Base-by-base conservation (phyloP, 37 sponge, comb jelly and placozoan species). In the Axinella damicornis region DNA sequence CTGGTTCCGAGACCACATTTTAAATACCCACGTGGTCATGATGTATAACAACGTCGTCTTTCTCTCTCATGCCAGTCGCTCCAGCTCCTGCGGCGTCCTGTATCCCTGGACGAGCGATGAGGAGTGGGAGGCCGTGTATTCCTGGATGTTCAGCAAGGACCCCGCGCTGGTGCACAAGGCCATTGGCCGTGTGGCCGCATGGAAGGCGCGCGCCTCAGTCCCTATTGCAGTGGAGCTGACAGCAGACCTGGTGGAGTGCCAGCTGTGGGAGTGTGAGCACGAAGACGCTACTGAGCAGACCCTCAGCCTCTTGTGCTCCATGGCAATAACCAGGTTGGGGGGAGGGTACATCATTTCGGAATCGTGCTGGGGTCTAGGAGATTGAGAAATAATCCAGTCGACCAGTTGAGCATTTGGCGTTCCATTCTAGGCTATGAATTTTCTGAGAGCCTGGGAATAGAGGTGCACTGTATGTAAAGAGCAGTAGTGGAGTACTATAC, bases 151-250 rank as follows among this genome's bases (percentile, higher is more conserved):
- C 72, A 56, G 71, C 53, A 67, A 40, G 5, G 55, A 77, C 19
- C 15, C 73, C 0, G 54, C 35, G 20, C 78, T 40, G 27, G 40
- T 73, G 34, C 28, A 32, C 46, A 53, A 61, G 21, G 89, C 78
- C 0, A 53, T 82, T 5, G 69, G 32, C 21, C 35, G 89, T 19
- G 89, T 88, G 52, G 78, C 78, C 12, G 89, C 89, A 16, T 88
- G 89, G 89, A 76, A 58, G 34, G 78, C 83, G n/a, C 60, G 89
- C 21, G 89, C 73, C 13, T 15, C 54, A 31, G 60, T 88, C 0
- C 89, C 89, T 0, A 27, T 82, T 22, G 46, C 41, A 22, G 60
- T 88, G 38, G 89, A 88, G 60, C n/a, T 71, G 25, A 88, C 89
- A 1, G 78, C 83, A 38, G 78, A 88, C 54, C 67, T 88, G n/a